Percentiles rank a stretch among this genome's conserved stretches.
Conservation (phyloP, 1,140 invertebrate genomes). For the Aphelenchoides besseyi region DNA sequence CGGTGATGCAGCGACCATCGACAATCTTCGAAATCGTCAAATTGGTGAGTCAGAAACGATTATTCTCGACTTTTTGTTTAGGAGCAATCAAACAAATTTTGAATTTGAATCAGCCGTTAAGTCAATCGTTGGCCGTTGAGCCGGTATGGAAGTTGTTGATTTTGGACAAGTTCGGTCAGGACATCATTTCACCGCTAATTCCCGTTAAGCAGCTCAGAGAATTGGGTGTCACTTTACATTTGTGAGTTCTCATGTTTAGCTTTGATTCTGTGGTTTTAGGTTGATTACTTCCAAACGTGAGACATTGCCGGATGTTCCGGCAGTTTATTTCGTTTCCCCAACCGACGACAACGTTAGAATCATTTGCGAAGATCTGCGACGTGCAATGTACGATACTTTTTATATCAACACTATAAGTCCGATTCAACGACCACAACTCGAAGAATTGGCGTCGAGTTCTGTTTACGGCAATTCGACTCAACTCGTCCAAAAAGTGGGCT, state of each 20-base stretch:
- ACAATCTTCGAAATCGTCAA: conserved; percentile 22
- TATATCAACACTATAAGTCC: conserved; percentile 97
- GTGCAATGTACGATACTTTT: conserved; percentile 87
- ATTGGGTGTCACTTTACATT: conserved; percentile 90
- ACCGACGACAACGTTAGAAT: conserved; percentile 90
- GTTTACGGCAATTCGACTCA: conserved; percentile 75
- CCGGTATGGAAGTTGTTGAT: conserved; percentile 72
- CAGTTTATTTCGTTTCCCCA: conserved; percentile 96
- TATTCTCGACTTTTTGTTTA: conserved; percentile 21
- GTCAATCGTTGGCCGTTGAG: conserved; percentile 48
- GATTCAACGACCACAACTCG: conserved; percentile 85
- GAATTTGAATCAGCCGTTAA: conserved; percentile 59
- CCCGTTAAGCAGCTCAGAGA: conserved; percentile 92
- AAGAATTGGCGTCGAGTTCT: conserved; percentile 87
- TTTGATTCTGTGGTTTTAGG: conserved; percentile 32
- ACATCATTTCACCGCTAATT: conserved; percentile 93
- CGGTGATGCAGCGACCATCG: background rate
- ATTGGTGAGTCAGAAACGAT: conserved; percentile 25
- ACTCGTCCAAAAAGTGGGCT: conserved; percentile 79
- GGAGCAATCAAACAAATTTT: conserved; percentile 58
- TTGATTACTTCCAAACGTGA: conserved; percentile 82
- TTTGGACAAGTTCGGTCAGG: conserved; percentile 90
- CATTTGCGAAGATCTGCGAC: conserved; percentile 77
- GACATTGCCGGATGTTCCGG: conserved; percentile 93
- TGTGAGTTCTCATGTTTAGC: conserved; percentile 70